phyloP scores from a whole-genome alignment of 1,140 invertebrate species.

The Drosophila fuyamai region DNA sequence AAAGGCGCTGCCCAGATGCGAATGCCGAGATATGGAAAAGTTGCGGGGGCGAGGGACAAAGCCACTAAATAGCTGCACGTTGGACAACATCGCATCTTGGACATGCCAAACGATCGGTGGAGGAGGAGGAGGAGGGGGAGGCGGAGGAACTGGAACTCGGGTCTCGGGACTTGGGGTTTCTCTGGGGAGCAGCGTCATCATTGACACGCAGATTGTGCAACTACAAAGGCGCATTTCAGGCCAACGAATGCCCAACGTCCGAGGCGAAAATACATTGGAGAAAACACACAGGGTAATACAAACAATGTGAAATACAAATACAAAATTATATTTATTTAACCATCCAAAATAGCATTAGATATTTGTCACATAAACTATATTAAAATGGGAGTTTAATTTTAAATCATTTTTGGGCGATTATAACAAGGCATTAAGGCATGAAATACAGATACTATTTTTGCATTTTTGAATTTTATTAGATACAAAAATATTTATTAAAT shows the following conservation, averaged over 20 bases:
- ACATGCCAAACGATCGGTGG: constrained; percentile 72
- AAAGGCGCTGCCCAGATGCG: constrained; percentile 27
- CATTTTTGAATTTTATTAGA: too few relatives aligned
- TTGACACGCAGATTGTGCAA: constrained; percentile 80
- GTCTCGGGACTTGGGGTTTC: constrained; percentile 6
- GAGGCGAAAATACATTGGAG: not conserved
- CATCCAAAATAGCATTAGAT: too few relatives aligned
- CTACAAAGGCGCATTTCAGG: constrained; percentile 59
- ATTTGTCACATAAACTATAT: too few relatives aligned
- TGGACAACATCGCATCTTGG: constrained; percentile 66
- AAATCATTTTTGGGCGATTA: too few relatives aligned
- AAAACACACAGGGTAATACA: too few relatives aligned
- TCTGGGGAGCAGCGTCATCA: constrained; percentile 66
- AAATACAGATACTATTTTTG: too few relatives aligned
- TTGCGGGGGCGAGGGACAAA: constrained; percentile 53
- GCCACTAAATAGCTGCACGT: constrained; percentile 78
- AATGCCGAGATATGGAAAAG: constrained; percentile 12
- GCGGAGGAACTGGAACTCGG: constrained; percentile 1
- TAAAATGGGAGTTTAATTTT: too few relatives aligned
- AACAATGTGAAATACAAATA: not conserved
- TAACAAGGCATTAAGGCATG: too few relatives aligned
- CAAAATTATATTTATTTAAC: not conserved
- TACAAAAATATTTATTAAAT: too few relatives aligned
- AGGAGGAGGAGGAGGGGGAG: constrained; percentile 2
- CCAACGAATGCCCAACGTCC: constrained; percentile 16